A percentile compares a stretch with the other conserved stretches of the same genome.
Conservation (phyloP, 1,140 invertebrate species). For the Dreissena rostriformis region DNA sequence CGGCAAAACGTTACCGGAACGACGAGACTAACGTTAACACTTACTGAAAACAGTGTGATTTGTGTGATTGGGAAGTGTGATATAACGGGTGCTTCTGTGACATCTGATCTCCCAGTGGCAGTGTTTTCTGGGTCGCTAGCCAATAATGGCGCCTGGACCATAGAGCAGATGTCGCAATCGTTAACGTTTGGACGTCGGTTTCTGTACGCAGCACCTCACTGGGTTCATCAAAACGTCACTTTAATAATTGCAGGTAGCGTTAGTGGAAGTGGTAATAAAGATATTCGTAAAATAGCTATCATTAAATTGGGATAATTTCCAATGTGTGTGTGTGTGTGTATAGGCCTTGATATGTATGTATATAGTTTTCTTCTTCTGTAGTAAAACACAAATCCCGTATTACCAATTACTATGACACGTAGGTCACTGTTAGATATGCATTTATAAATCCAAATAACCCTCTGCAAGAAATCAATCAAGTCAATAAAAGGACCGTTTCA, state of each 20-base stretch:
- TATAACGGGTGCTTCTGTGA: slow-evolving; percentile 37
- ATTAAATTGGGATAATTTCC: too few species aligned
- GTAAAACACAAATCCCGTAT: not conserved
- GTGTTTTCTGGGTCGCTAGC: slow-evolving; percentile 22
- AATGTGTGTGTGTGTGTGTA: too few species aligned
- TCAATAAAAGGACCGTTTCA: too few species aligned
- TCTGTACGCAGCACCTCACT: slow-evolving; percentile 22
- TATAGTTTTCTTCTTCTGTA: too few species aligned
- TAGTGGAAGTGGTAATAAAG: too few species aligned
- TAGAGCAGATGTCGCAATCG: slow-evolving; percentile 27
- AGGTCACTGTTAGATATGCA: not conserved
- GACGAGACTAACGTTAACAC: slow-evolving; percentile 18
- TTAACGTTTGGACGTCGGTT: slow-evolving; percentile 27
- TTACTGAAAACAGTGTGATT: slow-evolving; percentile 7
- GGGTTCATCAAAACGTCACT: slow-evolving; percentile 32
- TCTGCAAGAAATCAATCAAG: too few species aligned
- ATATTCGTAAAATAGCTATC: too few species aligned
- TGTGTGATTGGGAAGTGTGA: slow-evolving; percentile 36
- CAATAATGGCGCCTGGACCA: not conserved
- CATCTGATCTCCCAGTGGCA: slow-evolving; percentile 34
- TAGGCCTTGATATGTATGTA: too few species aligned
- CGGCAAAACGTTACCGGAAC: not conserved
- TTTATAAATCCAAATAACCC: too few species aligned
- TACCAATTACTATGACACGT: too few species aligned
- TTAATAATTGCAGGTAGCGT: slow-evolving; percentile 42